Evolutionary conservation across 2,797 vertebrate genomes (phyloP).

Genomic region (Eulemur albifrons): DNA sequence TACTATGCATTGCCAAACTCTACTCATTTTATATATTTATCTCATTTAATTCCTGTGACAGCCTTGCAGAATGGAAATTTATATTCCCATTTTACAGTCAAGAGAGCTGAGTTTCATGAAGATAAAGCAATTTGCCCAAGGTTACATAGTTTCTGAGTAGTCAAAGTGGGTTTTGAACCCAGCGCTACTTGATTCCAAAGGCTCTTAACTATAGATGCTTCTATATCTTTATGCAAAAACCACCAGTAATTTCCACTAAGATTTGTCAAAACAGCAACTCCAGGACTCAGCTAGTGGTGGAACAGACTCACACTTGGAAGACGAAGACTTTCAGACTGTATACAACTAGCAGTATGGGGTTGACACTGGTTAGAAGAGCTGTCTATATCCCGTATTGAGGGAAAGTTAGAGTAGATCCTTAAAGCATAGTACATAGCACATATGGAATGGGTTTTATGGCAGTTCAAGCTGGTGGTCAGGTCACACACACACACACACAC

Average conservation of each 20-base stretch:
- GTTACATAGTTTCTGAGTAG: not conserved
- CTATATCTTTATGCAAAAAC: not conserved
- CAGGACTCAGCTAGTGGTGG: not conserved
- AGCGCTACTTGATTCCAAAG: not conserved
- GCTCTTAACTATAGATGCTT: not conserved
- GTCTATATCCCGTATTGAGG: not conserved
- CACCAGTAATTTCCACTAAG: not conserved
- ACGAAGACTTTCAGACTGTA: not conserved
- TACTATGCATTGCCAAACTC: not conserved
- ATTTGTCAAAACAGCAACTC: not conserved
- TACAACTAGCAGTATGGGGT: not conserved
- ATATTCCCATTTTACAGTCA: not conserved
- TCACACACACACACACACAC: not conserved
- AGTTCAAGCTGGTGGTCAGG: not conserved
- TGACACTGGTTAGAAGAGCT: not conserved
- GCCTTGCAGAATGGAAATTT: not conserved
- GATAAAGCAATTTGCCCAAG: conserved; percentile 4
- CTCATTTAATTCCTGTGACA: not conserved
- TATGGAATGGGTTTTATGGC: not conserved
- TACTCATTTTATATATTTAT: not conserved
- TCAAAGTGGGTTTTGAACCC: not conserved
- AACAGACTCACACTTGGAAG: not conserved
- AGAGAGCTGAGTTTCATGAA: not conserved
- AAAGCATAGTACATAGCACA: not conserved
- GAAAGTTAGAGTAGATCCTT: not conserved